Percentiles rank a stretch among this genome's conserved stretches.
phyloP scores from a whole-genome alignment of 2,888 invertebrate genomes.

The Caenorhabditis parvicauda region DNA sequence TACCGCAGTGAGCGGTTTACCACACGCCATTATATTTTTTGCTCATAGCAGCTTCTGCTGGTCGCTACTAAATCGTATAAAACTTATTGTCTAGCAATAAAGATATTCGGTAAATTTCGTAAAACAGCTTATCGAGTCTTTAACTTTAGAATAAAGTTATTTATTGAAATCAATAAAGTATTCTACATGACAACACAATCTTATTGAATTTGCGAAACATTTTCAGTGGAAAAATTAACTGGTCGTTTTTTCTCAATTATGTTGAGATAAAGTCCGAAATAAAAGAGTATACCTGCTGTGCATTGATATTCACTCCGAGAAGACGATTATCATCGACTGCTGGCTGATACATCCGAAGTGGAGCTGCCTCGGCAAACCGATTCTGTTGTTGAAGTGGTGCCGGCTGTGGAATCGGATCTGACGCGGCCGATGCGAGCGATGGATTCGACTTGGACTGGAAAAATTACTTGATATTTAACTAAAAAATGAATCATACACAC shows the following conservation, averaged over 20 bases:
- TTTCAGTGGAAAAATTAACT: not conserved
- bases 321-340: constrained; percentile 6
- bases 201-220: not conserved
- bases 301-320: constrained; percentile 33
- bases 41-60: no score
- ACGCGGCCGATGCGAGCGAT: constrained; percentile 63
- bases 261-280: not conserved
- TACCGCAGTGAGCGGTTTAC: no score
- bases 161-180: not conserved
- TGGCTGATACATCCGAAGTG: not conserved
- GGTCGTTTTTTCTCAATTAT: not conserved
- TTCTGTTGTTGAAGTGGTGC: constrained; percentile 45
- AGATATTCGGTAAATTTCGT: not conserved
- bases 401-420: constrained; percentile 65
- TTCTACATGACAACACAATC: not conserved
- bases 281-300: constrained; percentile 11
- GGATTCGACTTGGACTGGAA: constrained; percentile 61
- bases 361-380: constrained; percentile 2
- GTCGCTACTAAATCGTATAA: no score
- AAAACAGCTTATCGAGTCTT: no score
- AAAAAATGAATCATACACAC: not conserved
- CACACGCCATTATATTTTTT: no score
- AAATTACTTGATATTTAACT: not conserved
- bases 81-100: not conserved
- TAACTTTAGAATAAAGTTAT: no score